Conservation (phyloP, 1,140 invertebrate species). For the Drosophila pseudoobscura region DNA sequence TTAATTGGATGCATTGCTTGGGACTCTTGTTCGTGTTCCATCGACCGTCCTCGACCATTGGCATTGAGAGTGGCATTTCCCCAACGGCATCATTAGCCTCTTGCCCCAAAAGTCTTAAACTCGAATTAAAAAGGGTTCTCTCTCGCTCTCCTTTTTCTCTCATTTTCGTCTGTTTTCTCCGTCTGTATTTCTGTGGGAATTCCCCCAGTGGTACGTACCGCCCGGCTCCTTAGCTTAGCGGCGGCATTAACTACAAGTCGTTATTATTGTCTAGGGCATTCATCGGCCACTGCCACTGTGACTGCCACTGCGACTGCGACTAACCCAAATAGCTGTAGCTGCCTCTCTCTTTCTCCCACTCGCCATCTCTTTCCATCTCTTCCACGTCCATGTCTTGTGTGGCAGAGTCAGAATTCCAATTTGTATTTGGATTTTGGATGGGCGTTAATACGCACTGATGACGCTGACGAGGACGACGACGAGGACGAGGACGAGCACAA, state of each 20-base stretch:
- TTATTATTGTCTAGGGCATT: slow-evolving; percentile 76
- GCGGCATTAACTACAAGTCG: slow-evolving; percentile 72
- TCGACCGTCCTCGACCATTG: neutral
- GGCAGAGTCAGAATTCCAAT: slow-evolving; percentile 57
- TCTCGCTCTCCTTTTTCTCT: neutral
- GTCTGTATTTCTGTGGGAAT: neutral
- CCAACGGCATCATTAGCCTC: slow-evolving; percentile 65
- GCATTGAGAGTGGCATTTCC: slow-evolving; percentile 37
- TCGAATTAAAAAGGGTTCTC: slow-evolving; percentile 44
- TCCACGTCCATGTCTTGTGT: neutral
- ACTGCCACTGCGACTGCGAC: neutral
- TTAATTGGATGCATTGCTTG: slow-evolving; percentile 71
- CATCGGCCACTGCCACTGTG: neutral
- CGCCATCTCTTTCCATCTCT: slow-evolving; percentile 1
- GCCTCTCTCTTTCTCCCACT: neutral
- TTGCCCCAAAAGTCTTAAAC: slow-evolving; percentile 43
- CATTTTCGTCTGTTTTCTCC: neutral
- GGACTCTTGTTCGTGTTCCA: too few relatives aligned
- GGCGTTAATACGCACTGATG: slow-evolving; percentile 53
- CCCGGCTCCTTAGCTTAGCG: slow-evolving; percentile 44
- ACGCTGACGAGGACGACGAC: neutral
- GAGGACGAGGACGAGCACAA: slow-evolving; percentile 26
- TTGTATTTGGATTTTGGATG: slow-evolving; percentile 56
- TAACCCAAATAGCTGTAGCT: slow-evolving; percentile 15
- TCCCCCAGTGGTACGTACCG: neutral